A percentile compares a stretch with the other conserved stretches of the same genome.
Conservation (phyloP, 2,113 vertebrate genomes). For the Myotis davidii region DNA sequence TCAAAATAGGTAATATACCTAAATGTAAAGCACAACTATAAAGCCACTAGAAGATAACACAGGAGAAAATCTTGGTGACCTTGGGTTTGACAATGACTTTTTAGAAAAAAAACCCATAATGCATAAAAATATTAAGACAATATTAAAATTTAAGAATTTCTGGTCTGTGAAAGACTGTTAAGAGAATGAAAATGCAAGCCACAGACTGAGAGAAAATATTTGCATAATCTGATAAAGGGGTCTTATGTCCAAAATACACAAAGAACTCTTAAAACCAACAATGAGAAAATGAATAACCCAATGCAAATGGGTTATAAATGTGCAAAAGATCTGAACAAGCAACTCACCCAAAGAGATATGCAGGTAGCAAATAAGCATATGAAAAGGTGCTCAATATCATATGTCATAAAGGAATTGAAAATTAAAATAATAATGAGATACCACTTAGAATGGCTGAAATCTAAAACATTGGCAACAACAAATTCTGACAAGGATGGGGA, state of each 20-base stretch:
- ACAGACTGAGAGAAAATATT: background rate
- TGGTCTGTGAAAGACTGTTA: background rate
- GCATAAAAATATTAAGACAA: background rate
- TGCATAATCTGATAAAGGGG: background rate
- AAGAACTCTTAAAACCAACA: background rate
- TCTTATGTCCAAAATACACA: background rate
- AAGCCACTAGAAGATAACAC: background rate
- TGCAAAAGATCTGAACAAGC: background rate
- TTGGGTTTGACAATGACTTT: background rate
- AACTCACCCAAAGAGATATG: background rate
- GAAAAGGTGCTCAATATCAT: background rate
- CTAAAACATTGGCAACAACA: background rate
- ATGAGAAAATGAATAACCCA: background rate
- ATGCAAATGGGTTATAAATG: background rate
- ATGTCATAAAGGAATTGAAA: background rate
- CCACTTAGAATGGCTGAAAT: background rate
- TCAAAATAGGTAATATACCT: background rate
- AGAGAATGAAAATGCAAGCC: background rate
- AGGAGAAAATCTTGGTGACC: background rate
- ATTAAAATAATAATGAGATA: background rate
- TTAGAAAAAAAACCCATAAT: background rate
- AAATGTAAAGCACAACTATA: background rate
- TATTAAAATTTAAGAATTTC: background rate
- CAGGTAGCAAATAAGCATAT: background rate
- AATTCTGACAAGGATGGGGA: background rate